A percentile compares a stretch with the other conserved stretches of the same genome.
These are phyloP conservation scores for Candoia aspera DNA, from an alignment of 2,113 vertebrate species.

Conservation along the genomic window DNA sequence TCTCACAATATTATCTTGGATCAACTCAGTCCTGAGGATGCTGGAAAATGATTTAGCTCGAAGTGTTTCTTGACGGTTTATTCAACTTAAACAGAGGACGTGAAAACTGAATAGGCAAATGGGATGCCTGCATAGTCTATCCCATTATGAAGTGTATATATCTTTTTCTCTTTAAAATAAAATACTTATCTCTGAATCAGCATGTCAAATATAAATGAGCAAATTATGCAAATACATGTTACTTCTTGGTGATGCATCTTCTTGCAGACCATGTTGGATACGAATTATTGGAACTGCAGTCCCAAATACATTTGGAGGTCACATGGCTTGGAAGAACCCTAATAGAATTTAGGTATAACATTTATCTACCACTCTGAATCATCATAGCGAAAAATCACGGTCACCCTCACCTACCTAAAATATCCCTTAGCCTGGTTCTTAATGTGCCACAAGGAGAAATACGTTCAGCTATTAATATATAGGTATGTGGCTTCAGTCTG, in stretches of 20 bases:
- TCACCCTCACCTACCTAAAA: not conserved
- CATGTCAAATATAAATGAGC: not conserved
- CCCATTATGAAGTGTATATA: not conserved
- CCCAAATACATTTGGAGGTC: not conserved
- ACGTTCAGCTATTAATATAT: not conserved
- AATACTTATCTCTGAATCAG: not conserved
- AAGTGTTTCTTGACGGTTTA: not conserved
- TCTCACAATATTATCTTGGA: not conserved
- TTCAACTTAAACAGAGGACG: not conserved
- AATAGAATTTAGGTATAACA: not conserved
- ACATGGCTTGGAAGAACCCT: not conserved
- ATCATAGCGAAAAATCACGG: not conserved
- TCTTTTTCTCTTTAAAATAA: not conserved
- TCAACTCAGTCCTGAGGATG: not conserved
- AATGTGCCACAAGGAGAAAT: not conserved
- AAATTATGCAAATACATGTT: not conserved
- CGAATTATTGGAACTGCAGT: not conserved
- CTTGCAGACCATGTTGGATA: not conserved
- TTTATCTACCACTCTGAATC: not conserved
- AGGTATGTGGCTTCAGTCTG: too few relatives aligned
- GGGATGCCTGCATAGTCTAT: not conserved
- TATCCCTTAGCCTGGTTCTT: not conserved
- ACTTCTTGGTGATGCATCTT: not conserved
- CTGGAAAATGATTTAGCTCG: not conserved
- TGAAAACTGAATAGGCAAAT: not conserved